Base-by-base conservation (phyloP, 2,888 invertebrate genomes). In the Cremastinae sp. region DNA sequence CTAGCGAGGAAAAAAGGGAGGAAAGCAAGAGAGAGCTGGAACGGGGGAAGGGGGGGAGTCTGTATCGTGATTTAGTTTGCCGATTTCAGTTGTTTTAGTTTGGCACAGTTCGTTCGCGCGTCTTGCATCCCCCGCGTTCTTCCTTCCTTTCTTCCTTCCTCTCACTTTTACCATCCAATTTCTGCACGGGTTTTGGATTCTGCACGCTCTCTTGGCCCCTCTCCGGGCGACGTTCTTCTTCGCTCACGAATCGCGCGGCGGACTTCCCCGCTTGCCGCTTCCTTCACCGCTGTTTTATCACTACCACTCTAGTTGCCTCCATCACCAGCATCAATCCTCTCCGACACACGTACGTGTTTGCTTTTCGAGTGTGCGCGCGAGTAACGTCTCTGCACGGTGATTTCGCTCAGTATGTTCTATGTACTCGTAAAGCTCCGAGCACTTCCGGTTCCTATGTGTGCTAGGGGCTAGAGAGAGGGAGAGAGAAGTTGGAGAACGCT, bases 81-180 rank as follows among this genome's bases (percentile, higher is more conserved):
- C 75, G 76, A 78, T 78, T 78, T 78, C 74, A 78, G 74, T 78
- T 78, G 78, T 78, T 78, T 75, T 78, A 72, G 75, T 73, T 78
- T 78, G 75, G 71, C 72, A 78, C 76, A 76, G 76, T 76, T 76
- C 47, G 43, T 56, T 16, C 59, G 45, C 41, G 51, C 58, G 61
- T 54, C 43, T 36, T 47, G 12, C 28, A 38, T 45, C 59, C 36
- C 18, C 20, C 47, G 16, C 16, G 49, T 20, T 14, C 28, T 28
- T 20, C 14, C 22, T 28, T 34, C 16, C 28, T 8, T 12, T 7
- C 22, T n/a, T 41, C 41, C 2, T 41, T 12, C 9, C 41, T 12
- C 12, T 9, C n/a, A 41, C 28, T 2, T 14, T 28, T 28, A n/a
- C 54, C 22, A 2, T 59, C 20, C 56, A 12, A 38, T 22, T 41